phyloP scores from a whole-genome alignment of 2,888 invertebrate genomes.

The Hirtodrosophila histrioides region DNA sequence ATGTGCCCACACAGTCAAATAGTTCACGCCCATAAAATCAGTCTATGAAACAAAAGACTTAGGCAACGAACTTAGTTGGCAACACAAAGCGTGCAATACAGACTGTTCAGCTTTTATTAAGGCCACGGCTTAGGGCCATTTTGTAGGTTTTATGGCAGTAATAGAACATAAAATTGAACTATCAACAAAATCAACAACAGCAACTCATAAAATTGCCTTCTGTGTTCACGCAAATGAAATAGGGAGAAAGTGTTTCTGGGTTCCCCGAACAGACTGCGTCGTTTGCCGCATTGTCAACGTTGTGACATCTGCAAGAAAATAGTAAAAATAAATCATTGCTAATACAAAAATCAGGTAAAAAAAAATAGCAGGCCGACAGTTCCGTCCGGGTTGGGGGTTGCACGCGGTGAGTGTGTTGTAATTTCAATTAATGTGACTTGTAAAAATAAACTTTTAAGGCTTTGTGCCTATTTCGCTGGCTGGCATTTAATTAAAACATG shows the following conservation, averaged over 20 bases:
- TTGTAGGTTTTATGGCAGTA: conserved; percentile 54
- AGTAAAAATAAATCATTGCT: conserved; percentile 64
- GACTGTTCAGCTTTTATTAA: conserved; percentile 13
- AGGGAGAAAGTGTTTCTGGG: conserved; percentile 62
- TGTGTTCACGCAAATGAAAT: conserved; percentile 19
- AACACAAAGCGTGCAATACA: conserved; percentile 18
- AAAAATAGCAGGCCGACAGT: neutral
- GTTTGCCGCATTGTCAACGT: conserved; percentile 44
- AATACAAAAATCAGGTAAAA: conserved; percentile 38
- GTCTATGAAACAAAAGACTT: conserved; percentile 67
- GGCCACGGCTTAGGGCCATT: conserved; percentile 4
- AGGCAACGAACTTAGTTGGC: conserved; percentile 60
- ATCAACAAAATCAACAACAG: conserved; percentile 16
- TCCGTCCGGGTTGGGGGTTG: too few species aligned
- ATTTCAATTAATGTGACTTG: conserved; percentile 71
- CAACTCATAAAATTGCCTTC: conserved; percentile 50
- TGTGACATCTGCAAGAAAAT: conserved; percentile 54
- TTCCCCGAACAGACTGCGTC: conserved; percentile 1
- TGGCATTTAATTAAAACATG: conserved; percentile 70
- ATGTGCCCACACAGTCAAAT: conserved; percentile 17
- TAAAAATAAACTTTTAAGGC: conserved; percentile 61
- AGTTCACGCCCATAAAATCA: conserved; percentile 43
- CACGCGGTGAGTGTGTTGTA: conserved; percentile 46
- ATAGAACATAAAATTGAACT: conserved; percentile 70
- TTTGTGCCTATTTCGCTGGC: conserved; percentile 54